These are phyloP conservation scores for Mus spicilegus DNA, from an alignment of 2,113 vertebrate genomes.

Conservation along the genomic window DNA sequence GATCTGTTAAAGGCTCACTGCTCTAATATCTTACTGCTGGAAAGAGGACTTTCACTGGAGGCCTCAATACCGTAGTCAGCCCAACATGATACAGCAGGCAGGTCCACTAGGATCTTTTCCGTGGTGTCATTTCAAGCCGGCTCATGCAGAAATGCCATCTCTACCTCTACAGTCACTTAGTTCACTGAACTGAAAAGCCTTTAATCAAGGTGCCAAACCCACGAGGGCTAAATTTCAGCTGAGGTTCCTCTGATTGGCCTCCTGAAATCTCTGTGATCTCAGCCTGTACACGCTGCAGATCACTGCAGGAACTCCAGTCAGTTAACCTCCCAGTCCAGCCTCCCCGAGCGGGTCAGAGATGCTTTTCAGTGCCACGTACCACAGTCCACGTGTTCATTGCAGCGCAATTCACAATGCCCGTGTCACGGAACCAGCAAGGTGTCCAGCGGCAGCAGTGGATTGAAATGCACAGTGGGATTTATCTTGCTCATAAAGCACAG, in stretches of 20 bases:
- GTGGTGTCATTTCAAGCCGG: not conserved
- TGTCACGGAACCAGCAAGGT: not conserved
- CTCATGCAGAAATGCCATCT: not conserved
- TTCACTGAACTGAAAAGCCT: not conserved
- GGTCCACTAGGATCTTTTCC: not conserved
- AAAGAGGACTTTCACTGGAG: not conserved
- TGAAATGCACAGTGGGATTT: not conserved
- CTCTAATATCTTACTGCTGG: too few relatives aligned
- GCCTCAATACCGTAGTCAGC: not conserved
- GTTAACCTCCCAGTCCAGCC: conserved; percentile 76
- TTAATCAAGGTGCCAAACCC: conserved; percentile 29
- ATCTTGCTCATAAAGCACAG: not conserved
- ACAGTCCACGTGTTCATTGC: not conserved
- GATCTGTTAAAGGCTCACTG: not conserved
- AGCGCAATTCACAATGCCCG: not conserved
- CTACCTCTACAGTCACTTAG: not conserved
- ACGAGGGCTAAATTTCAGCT: conserved; percentile 34
- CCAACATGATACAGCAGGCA: too few relatives aligned
- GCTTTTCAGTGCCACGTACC: conserved; percentile 61
- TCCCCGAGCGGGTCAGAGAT: conserved; percentile 75
- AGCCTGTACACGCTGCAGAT: conserved; percentile 49
- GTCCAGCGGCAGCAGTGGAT: not conserved
- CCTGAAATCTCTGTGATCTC: conserved; percentile 70
- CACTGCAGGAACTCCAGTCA: conserved; percentile 73
- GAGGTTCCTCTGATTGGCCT: not conserved